Conservation (phyloP, 2,797 vertebrate genomes). For the Antennarius maculatus region DNA sequence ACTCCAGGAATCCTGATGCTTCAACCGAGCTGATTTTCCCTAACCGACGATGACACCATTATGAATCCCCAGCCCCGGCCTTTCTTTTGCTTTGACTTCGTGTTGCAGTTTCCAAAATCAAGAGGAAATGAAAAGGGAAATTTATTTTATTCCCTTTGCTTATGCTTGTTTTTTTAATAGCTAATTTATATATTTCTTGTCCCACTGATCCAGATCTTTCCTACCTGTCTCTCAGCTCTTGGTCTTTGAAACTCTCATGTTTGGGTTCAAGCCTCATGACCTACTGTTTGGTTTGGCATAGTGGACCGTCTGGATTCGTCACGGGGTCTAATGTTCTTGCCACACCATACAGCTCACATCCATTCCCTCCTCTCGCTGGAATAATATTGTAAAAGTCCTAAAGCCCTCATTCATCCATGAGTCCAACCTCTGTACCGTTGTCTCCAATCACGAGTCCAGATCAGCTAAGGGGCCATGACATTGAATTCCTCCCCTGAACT, state of each 20-base stretch:
- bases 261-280: constrained; percentile 56
- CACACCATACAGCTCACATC: constrained; percentile 71
- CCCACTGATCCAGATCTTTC: constrained; percentile 57
- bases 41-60: constrained; percentile 51
- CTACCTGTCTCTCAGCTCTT: constrained; percentile 69
- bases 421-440: constrained; percentile 57
- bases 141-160: constrained; percentile 54
- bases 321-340: constrained; percentile 70
- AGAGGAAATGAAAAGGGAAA: constrained; percentile 63
- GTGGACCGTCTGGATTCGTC: constrained; percentile 67
- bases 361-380: constrained; percentile 49
- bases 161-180: constrained; percentile 29
- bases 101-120: constrained; percentile 39
- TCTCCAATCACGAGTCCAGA: constrained; percentile 71
- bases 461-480: constrained; percentile 70
- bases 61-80: constrained; percentile 42
- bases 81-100: constrained; percentile 43
- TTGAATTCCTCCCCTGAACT: constrained; percentile 71
- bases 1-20: constrained; percentile 43
- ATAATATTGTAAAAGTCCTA: constrained; percentile 65
- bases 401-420: constrained; percentile 45
- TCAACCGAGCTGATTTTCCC: constrained; percentile 38
- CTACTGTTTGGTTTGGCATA: constrained; percentile 77
- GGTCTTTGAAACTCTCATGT: constrained; percentile 54
- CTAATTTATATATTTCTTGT: constrained; percentile 48